A percentile compares a stretch with the other conserved stretches of the same genome.
phyloP scores from a whole-genome alignment of 1,140 invertebrate genomes.

The Littorina saxatilis region DNA sequence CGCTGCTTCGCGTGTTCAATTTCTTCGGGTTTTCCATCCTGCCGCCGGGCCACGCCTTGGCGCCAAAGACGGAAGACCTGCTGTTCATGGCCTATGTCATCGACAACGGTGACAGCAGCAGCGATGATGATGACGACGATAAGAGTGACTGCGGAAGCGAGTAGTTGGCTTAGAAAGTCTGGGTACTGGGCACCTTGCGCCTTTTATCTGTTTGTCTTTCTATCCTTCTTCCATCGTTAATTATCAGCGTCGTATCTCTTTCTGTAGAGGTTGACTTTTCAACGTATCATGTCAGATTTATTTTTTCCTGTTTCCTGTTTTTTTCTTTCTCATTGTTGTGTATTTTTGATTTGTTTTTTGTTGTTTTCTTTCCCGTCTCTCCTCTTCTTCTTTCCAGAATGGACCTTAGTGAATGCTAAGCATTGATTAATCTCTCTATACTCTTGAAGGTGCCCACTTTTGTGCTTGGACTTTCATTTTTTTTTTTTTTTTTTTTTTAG shows the following conservation, averaged over 20 bases:
- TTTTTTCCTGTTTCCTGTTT: neutral
- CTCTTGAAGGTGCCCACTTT: no score
- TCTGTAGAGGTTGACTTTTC: neutral
- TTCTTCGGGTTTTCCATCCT: slow-evolving; percentile 94
- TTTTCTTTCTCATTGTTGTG: neutral
- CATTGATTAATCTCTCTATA: neutral
- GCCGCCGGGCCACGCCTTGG: slow-evolving; percentile 86
- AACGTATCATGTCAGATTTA: neutral
- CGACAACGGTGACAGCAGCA: slow-evolving; percentile 44
- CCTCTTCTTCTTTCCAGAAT: neutral
- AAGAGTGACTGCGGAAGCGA: slow-evolving; percentile 38
- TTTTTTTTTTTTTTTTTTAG: neutral
- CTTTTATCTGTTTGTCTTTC: slow-evolving; percentile 18
- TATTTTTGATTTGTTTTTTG: neutral
- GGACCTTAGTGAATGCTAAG: no score
- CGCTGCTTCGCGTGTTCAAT: slow-evolving; percentile 95
- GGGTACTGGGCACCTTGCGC: slow-evolving; percentile 28
- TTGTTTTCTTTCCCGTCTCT: neutral
- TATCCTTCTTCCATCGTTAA: neutral
- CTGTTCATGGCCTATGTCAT: slow-evolving; percentile 73
- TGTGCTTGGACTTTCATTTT: neutral
- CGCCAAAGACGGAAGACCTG: slow-evolving; percentile 72
- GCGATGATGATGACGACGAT: slow-evolving; percentile 45
- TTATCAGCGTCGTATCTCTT: neutral
- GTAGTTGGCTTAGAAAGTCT: slow-evolving; percentile 33